Evolutionary conservation across 1,140 invertebrate species (phyloP), one percentile per base, ranked within the genome.

Genomic region (Homalodisca vitripennis): DNA sequence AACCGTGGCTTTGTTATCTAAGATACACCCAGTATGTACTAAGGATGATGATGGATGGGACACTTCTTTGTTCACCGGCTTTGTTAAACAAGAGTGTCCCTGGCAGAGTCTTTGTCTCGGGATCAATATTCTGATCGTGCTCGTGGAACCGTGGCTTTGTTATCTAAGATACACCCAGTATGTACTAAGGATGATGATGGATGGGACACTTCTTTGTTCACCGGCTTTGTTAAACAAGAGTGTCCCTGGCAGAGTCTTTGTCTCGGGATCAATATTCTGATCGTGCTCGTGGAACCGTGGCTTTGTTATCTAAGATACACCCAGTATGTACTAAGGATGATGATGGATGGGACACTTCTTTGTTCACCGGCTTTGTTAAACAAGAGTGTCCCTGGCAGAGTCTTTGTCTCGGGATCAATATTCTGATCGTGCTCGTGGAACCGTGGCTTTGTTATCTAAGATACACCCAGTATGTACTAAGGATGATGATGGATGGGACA

Each of bases 41-140:
- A 6, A n/a, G 3, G 14, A 22, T 41, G 34, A 17, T 10, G 34
- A 17, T 17, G 17, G 34, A 17, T 10, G 34, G 48, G 3, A 10
- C 48, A 51, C 14, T 51, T 51, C 48, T 51, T 51, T 51, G 48
- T 51, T 51, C 48, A 3, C 22, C 48, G 17, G 17, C 48, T 51
- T 51, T 51, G 48, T 51, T 51, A 20, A 51, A 51, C 48, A 51
- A 51, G 48, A 51, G 48, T 51, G 48, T 51, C n/a, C n/a, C 6
- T 20, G 48, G 17, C 48, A 51, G 48, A 51, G 14, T 51, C 48
- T 51, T 51, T 51, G 48, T 51, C 48, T 22, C 22, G n/a, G 22
- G 48, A 51, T 51, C 48, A 51, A 51, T 51, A 51, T 22, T n/a
- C n/a, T 20, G n/a, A n/a, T n/a, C n/a, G n/a, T n/a, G n/a, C n/a